These are phyloP conservation scores for Antitype chi DNA, from an alignment of 2,888 invertebrate genomes.

Conservation along the genomic window DNA sequence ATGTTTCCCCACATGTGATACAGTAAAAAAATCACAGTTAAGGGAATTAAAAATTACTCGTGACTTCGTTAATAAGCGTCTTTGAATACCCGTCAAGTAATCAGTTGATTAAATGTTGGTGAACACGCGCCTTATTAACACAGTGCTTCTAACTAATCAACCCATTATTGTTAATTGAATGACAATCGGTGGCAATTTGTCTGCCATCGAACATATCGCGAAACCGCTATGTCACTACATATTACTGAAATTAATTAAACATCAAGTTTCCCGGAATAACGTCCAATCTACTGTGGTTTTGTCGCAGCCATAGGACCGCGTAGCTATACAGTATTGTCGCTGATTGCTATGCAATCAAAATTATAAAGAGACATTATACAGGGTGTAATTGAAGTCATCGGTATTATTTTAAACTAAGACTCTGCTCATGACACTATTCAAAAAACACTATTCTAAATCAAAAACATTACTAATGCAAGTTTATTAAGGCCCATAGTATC, in stretches of 20 bases:
- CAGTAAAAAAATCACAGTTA: not conserved
- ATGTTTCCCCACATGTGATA: no score
- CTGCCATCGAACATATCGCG: not conserved
- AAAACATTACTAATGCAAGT: no score
- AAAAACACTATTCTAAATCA: no score
- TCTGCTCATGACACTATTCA: no score
- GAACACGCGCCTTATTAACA: not conserved
- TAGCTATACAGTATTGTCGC: not conserved
- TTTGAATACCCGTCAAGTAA: not conserved
- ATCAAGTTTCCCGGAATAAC: not conserved
- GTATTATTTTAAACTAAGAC: no score
- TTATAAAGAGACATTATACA: no score
- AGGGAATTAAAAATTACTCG: not conserved
- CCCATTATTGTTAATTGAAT: constrained; percentile 7
- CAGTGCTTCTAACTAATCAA: constrained; percentile 9
- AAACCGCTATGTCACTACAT: not conserved
- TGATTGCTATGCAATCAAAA: no score
- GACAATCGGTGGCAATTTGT: constrained; percentile 1
- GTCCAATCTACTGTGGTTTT: not conserved
- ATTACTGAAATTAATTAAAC: constrained; percentile 1
- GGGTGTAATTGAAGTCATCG: no score
- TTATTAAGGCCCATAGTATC: no score
- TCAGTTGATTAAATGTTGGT: not conserved
- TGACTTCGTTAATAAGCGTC: not conserved
- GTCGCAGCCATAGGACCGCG: not conserved